Base-by-base conservation (phyloP, 2,888 invertebrate genomes). In the Napeogenes inachia region DNA sequence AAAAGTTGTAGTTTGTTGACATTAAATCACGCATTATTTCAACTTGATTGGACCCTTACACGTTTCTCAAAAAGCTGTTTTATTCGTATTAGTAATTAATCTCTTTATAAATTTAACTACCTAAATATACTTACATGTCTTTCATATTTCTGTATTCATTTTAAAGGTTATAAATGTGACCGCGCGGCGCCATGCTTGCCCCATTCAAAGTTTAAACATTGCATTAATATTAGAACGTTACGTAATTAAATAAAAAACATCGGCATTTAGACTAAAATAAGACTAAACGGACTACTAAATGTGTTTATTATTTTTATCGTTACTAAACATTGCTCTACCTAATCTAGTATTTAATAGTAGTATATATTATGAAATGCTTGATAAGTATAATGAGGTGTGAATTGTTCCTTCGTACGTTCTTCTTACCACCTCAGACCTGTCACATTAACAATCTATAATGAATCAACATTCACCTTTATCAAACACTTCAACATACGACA, bases 51-150 rank as follows among this genome's bases (percentile, higher is more conserved):
- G 90, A 89, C 89, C 90, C 86, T 87, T 87, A 84, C 84, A 81
- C 82, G 85, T 85, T 79, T 84, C 84, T 85, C 81, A 86, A 88
- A 87, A 88, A 89, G 87, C 87, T 81, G 84, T 84, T 85, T 81
- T 83, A 83, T 85, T 86, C 81, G 87, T 87, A 50, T 42, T 42
- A 50, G 21, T 50, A 89, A 87, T 84, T 87, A 82, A 85, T 83
- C 80, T 86, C 80, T 83, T 87, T 85, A 87, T 88, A 89, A 87
- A 61, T 78, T 86, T 88, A 79, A 82, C 89, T 90, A 90, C 82
- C 87, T 89, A 89, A 83, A 81, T 84, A 83, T 81, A 81, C 72
- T 81, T 74, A 81, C 81, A 80, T 81, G 84, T 82, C 82, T 82
- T 79, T 80, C 70, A 75, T 79, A 77, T 79, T 75, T 82, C 62